Conservation (phyloP, 2,797 vertebrate genomes). For the Chaetodon trifasciatus region DNA sequence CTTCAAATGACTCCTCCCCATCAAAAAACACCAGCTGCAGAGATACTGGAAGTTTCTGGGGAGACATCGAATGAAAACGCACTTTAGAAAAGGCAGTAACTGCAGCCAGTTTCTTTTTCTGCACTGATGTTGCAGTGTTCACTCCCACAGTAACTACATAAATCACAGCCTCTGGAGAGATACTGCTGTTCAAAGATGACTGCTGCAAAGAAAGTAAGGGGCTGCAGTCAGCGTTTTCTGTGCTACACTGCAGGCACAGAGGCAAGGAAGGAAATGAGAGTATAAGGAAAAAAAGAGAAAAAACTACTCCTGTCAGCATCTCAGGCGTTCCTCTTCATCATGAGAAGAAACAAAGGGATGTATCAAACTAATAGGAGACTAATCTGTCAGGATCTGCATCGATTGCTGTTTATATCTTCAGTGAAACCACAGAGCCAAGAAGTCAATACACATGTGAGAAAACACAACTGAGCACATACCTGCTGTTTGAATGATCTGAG, state of each 20-base stretch:
- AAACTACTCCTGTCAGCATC: slow-evolving; percentile 43
- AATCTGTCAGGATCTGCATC: slow-evolving; percentile 6
- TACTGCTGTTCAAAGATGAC: slow-evolving; percentile 52
- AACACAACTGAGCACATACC: slow-evolving; percentile 71
- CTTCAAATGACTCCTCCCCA: slow-evolving; percentile 91
- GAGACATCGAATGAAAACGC: slow-evolving; percentile 1
- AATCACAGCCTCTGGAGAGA: slow-evolving; percentile 59
- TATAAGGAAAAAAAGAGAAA: neutral
- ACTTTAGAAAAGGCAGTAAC: neutral
- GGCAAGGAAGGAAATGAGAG: slow-evolving; percentile 24
- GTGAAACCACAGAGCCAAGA: neutral
- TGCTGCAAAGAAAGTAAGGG: slow-evolving; percentile 51
- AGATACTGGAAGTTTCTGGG: slow-evolving; percentile 83
- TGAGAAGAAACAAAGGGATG: neutral
- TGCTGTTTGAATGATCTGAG: slow-evolving; percentile 85
- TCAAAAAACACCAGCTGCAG: slow-evolving; percentile 95
- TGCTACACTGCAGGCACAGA: slow-evolving; percentile 47
- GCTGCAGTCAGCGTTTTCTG: slow-evolving; percentile 72
- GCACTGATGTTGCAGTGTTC: slow-evolving; percentile 58
- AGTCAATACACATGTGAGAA: neutral
- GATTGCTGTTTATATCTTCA: neutral
- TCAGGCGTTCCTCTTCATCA: slow-evolving; percentile 22
- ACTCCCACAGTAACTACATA: slow-evolving; percentile 42
- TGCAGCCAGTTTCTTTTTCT: slow-evolving; percentile 19
- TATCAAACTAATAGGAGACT: slow-evolving; percentile 1